These are phyloP conservation scores for Hybos culiciformis DNA, from an alignment of 2,888 invertebrate species.

Conservation along the genomic window DNA sequence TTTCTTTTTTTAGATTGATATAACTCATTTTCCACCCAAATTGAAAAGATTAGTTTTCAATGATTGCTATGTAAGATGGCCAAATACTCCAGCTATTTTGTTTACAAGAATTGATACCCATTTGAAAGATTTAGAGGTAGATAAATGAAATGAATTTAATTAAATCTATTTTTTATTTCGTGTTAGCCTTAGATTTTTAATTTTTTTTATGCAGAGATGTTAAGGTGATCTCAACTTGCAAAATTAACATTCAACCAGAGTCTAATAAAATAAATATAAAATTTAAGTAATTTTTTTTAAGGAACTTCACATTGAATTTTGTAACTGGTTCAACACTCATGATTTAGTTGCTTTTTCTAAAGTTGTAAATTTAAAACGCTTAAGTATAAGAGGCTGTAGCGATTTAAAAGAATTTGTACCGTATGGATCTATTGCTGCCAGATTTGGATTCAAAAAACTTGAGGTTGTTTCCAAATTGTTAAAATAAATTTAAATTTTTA, in stretches of 20 bases:
- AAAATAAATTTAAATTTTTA: background rate
- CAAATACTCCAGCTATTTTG: conserved; percentile 24
- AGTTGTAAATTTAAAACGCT: conserved; percentile 43
- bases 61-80: conserved; percentile 26
- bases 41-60: conserved; percentile 42
- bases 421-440: conserved; percentile 58
- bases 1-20: conserved; percentile 40
- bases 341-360: conserved; percentile 61
- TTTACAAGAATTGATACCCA: conserved; percentile 31
- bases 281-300: conserved; percentile 28
- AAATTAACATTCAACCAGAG: too few species aligned
- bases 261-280: too few species aligned
- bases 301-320: conserved; percentile 57
- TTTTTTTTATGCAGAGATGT: too few species aligned
- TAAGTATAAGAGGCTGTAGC: conserved; percentile 50
- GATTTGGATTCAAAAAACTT: conserved; percentile 46
- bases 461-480: conserved; percentile 20
- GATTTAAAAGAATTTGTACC: conserved; percentile 58
- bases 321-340: conserved; percentile 61
- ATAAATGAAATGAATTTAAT: background rate
- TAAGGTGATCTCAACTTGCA: too few species aligned
- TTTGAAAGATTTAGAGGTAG: conserved; percentile 26
- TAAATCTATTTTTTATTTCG: conserved; percentile 9
- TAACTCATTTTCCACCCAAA: conserved; percentile 49
- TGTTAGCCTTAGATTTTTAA: too few species aligned